Percentiles rank a stretch among this genome's conserved stretches.
Evolutionary conservation across 2,113 vertebrate species (phyloP).

Genomic region (Poeciliopsis prolifica): DNA sequence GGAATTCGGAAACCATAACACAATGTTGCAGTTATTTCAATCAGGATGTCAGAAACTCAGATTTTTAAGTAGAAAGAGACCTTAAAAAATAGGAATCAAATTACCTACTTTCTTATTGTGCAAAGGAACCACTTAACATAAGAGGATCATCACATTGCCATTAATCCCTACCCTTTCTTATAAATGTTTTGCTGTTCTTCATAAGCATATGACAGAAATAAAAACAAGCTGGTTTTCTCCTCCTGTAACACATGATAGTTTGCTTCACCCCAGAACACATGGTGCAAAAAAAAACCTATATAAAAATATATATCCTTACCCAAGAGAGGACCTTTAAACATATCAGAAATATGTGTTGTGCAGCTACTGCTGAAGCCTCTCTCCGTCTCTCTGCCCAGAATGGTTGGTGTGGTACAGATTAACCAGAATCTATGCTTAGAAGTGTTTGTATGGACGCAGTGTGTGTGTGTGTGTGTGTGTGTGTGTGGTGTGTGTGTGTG

Average conservation of each 20-base stretch:
- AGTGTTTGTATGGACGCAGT: slow-evolving; percentile 33
- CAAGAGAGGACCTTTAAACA: slow-evolving; percentile 49
- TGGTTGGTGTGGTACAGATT: slow-evolving; percentile 76
- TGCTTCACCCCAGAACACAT: slow-evolving; percentile 11
- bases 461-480: slow-evolving; percentile 26
- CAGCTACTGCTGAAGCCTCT: slow-evolving; percentile 63
- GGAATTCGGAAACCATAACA: no score
- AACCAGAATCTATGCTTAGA: slow-evolving; percentile 60
- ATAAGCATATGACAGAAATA: slow-evolving; percentile 46
- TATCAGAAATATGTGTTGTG: slow-evolving; percentile 70
- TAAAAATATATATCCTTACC: slow-evolving; percentile 36
- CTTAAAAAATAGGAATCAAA: background rate
- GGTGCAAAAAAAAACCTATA: background rate
- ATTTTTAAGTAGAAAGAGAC: background rate
- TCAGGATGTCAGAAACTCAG: no score
- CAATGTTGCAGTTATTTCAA: no score
- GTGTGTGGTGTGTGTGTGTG: slow-evolving; percentile 7
- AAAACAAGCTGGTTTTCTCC: slow-evolving; percentile 49
- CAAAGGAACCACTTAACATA: background rate
- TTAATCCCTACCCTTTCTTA: slow-evolving; percentile 26
- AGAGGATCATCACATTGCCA: background rate
- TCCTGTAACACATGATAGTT: slow-evolving; percentile 25
- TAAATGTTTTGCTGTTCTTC: slow-evolving; percentile 53
- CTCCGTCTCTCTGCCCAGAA: slow-evolving; percentile 32
- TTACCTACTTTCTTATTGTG: background rate